A percentile compares a stretch with the other conserved stretches of the same genome.
Evolutionary conservation across 1,140 invertebrate species (phyloP).

Genomic region (Lordiphosa clarofinis): DNA sequence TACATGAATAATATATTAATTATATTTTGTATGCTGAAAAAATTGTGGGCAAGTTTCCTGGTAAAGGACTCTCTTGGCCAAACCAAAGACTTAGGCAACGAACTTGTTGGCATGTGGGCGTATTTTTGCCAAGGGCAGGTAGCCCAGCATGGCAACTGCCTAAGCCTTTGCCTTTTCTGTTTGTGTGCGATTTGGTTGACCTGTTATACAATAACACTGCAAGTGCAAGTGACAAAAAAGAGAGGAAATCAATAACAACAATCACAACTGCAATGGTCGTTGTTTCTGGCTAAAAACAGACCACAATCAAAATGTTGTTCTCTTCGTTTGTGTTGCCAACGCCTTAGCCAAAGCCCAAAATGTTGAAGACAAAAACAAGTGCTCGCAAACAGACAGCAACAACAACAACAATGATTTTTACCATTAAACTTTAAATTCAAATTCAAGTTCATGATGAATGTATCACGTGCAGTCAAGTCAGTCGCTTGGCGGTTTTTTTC

Average conservation of each 20-base stretch:
- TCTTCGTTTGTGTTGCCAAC: constrained; percentile 1
- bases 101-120: constrained; percentile 31
- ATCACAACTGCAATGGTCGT: constrained; percentile 9
- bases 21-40: constrained; percentile 15
- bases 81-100: constrained; percentile 62
- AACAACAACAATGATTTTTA: constrained; percentile 57
- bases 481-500: constrained; percentile 51
- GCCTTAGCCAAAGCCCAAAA: constrained; percentile 10
- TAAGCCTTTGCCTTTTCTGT: constrained; percentile 4
- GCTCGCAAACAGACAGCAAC: constrained; percentile 35
- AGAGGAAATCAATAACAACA: background rate
- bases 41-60: no score
- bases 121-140: no score
- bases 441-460: constrained; percentile 80
- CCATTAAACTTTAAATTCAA: constrained; percentile 79
- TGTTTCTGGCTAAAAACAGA: background rate
- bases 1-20: constrained; percentile 17
- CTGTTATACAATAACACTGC: constrained; percentile 53
- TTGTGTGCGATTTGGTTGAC: constrained; percentile 11
- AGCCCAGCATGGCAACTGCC: constrained; percentile 4
- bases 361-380: constrained; percentile 49
- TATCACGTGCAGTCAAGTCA: constrained; percentile 70
- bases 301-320: no score
- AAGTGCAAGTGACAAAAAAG: constrained; percentile 55
- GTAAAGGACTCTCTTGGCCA: background rate